phyloP scores from a whole-genome alignment of 2,113 vertebrate genomes.

The Glaucomys volans region DNA sequence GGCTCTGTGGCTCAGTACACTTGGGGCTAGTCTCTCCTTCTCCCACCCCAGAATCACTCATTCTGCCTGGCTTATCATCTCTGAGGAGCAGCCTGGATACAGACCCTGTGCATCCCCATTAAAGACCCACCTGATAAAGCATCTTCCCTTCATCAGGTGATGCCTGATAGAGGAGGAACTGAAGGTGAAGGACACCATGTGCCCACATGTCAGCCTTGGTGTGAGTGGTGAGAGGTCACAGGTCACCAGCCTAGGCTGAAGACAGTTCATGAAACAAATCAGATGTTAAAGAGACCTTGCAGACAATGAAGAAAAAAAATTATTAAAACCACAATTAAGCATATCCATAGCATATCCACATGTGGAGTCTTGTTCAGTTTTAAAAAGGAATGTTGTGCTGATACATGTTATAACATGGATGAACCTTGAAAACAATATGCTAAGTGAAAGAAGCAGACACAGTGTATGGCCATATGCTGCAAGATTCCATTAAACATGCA shows the following conservation, averaged over 20 bases:
- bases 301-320: not conserved
- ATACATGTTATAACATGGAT: not conserved
- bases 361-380: not conserved
- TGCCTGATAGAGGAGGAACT: not conserved
- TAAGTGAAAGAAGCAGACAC: not conserved
- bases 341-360: not conserved
- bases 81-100: not conserved
- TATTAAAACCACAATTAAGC: not conserved
- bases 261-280: not conserved
- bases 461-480: not conserved
- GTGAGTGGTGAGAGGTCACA: not conserved
- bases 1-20: too few relatives aligned
- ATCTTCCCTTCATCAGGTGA: not conserved
- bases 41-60: too few relatives aligned
- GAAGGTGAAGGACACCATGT: not conserved
- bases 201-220: not conserved
- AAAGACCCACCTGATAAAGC: not conserved
- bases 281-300: not conserved
- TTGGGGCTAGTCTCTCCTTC: too few relatives aligned
- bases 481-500: not conserved
- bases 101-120: not conserved
- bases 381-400: not conserved
- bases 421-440: not conserved
- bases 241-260: not conserved
- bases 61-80: not conserved